These are phyloP conservation scores for Lagopus leucura DNA, from an alignment of 2,113 vertebrate genomes.

Conservation along the genomic window DNA sequence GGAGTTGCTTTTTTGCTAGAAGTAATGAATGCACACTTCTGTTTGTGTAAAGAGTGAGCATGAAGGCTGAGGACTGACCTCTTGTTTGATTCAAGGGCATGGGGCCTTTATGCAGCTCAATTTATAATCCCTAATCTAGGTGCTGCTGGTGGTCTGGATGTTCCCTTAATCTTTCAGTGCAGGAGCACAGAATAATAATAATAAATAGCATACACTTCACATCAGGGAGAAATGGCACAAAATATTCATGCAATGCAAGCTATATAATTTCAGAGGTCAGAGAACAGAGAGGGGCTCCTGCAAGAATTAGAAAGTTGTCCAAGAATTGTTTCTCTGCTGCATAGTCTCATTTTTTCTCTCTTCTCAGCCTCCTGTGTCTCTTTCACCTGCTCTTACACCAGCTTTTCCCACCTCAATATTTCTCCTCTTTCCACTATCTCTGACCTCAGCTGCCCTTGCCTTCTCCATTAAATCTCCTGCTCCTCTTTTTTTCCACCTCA, in stretches of 20 bases:
- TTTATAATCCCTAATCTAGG: not conserved
- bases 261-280: not conserved
- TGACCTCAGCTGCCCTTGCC: not conserved
- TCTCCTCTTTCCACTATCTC: not conserved
- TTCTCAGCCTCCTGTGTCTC: not conserved
- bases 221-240: not conserved
- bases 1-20: not conserved
- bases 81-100: rapidly evolving
- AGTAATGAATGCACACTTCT: not conserved
- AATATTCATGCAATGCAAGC: not conserved
- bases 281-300: not conserved
- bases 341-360: not conserved
- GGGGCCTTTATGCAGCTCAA: not conserved
- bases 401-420: not conserved
- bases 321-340: not conserved
- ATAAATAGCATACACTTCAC: not conserved
- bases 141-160: not conserved
- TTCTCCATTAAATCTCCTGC: not conserved
- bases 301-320: not conserved
- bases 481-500: not conserved
- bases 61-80: too few species aligned
- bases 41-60: too few species aligned
- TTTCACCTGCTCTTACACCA: not conserved
- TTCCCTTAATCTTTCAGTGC: not conserved
- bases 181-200: not conserved